These are phyloP conservation scores for Agelas oroides DNA, from an alignment of 37 sponge, comb jelly and placozoan genomes.

Conservation along the genomic window DNA sequence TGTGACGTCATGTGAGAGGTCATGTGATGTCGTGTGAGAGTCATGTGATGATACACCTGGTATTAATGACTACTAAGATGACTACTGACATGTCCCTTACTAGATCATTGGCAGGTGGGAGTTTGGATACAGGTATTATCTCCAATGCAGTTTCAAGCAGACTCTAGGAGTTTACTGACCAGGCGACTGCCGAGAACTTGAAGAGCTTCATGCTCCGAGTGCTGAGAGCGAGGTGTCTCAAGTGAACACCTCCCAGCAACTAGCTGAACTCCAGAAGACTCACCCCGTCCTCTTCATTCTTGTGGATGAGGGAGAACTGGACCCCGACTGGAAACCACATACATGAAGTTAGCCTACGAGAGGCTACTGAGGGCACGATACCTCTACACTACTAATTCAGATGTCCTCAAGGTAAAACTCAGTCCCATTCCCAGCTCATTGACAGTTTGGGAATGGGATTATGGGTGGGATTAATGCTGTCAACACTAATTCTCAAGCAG, in stretches of 20 bases:
- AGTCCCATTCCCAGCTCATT: not conserved
- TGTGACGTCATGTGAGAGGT: no score
- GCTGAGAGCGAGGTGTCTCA: conserved; percentile 7
- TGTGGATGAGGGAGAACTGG: conserved; percentile 36
- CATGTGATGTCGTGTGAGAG: no score
- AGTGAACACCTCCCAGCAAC: conserved; percentile 28
- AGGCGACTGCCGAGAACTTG: not conserved
- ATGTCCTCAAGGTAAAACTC: conserved; percentile 34
- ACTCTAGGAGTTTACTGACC: conserved; percentile 12
- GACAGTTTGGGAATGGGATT: no score
- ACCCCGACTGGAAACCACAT: conserved; percentile 50
- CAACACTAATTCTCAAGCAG: no score
- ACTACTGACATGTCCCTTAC: no score
- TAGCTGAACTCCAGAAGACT: conserved; percentile 31
- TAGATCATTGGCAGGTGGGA: no score
- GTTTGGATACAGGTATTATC: no score
- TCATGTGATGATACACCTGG: no score
- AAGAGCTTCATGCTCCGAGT: conserved; percentile 15
- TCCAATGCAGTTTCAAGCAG: not conserved
- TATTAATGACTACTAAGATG: no score
- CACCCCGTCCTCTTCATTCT: conserved; percentile 60
- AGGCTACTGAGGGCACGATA: conserved; percentile 36
- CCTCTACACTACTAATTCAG: conserved; percentile 38
- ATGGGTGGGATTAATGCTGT: no score
- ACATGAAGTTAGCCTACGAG: conserved; percentile 30